A percentile compares a stretch with the other conserved stretches of the same genome.
Evolutionary conservation across 2,797 vertebrate genomes (phyloP).

Genomic region (Macrochelys suwanniensis): DNA sequence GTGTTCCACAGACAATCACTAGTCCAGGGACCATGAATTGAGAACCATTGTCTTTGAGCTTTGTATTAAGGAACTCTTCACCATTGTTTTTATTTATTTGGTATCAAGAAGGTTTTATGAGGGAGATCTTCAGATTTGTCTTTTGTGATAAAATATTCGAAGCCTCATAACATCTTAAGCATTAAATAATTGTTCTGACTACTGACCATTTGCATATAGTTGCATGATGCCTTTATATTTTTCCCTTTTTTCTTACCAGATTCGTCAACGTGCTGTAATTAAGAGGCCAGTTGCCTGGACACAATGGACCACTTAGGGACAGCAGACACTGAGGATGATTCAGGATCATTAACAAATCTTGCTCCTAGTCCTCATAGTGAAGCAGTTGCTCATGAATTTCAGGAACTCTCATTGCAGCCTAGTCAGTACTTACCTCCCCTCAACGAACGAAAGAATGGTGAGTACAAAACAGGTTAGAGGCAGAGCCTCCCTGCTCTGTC

Average conservation of each 20-base stretch:
- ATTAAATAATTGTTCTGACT: not conserved
- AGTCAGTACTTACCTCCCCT: slow-evolving; percentile 90
- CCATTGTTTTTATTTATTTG: not conserved
- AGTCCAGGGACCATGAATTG: not conserved
- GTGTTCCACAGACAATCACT: not conserved
- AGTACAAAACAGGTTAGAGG: slow-evolving; percentile 57
- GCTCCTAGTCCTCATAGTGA: slow-evolving; percentile 97
- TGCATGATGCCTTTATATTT: fast-evolving
- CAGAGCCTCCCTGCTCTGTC: not conserved
- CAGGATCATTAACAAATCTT: slow-evolving; percentile 84
- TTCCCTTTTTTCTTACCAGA: not conserved
- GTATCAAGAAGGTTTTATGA: slow-evolving; percentile 11
- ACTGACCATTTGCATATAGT: not conserved
- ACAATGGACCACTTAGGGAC: slow-evolving; percentile 88
- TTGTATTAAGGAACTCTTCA: not conserved
- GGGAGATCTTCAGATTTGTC: slow-evolving; percentile 27
- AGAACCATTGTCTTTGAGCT: not conserved
- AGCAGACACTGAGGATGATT: slow-evolving; percentile 84
- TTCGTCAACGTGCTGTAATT: slow-evolving; percentile 21
- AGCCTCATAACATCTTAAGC: not conserved
- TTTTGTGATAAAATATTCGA: not conserved
- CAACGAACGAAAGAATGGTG: slow-evolving; percentile 96
- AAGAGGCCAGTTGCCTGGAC: slow-evolving; percentile 57
- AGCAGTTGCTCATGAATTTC: slow-evolving; percentile 94
- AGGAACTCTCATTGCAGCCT: slow-evolving; percentile 94